phyloP scores from a whole-genome alignment of 2,113 vertebrate species.

The Gymnarchus niloticus region DNA sequence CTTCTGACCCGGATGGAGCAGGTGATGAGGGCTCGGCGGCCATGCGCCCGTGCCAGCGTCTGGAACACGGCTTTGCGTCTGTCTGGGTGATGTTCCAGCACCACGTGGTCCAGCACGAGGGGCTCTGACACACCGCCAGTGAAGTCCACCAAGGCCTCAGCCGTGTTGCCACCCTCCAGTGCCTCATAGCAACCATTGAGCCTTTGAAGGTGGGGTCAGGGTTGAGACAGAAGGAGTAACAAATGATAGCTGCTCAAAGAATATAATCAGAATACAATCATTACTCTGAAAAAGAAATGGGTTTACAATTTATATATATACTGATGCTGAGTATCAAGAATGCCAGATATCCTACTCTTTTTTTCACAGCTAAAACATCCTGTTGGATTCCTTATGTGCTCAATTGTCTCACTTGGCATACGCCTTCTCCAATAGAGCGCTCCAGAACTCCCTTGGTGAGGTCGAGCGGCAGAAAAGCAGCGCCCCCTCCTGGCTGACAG shows the following conservation, averaged over 20 bases:
- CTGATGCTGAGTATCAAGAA: neutral
- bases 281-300: neutral
- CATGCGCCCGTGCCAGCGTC: slow-evolving; percentile 57
- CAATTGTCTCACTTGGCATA: slow-evolving; percentile 72
- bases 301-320: neutral
- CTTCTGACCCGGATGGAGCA: slow-evolving; percentile 65
- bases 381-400: neutral
- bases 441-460: slow-evolving; percentile 69
- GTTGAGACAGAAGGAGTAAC: neutral
- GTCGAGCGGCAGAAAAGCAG: slow-evolving; percentile 72
- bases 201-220: slow-evolving; percentile 35
- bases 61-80: slow-evolving; percentile 61
- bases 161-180: slow-evolving; percentile 71
- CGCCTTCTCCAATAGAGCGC: slow-evolving; percentile 70
- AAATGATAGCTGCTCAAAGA: neutral
- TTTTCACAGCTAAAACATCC: neutral
- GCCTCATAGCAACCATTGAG: slow-evolving; percentile 73
- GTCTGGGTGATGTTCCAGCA: slow-evolving; percentile 43
- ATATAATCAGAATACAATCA: neutral
- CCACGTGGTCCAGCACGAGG: slow-evolving; percentile 50
- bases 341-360: neutral
- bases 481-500: slow-evolving; percentile 57
- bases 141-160: slow-evolving; percentile 71
- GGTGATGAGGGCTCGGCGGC: slow-evolving; percentile 63
- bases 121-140: slow-evolving; percentile 71